Evolutionary conservation across 2,113 vertebrate genomes (phyloP), one percentile per base, ranked within the genome.

Genomic region (Cheirogaleus medius): DNA sequence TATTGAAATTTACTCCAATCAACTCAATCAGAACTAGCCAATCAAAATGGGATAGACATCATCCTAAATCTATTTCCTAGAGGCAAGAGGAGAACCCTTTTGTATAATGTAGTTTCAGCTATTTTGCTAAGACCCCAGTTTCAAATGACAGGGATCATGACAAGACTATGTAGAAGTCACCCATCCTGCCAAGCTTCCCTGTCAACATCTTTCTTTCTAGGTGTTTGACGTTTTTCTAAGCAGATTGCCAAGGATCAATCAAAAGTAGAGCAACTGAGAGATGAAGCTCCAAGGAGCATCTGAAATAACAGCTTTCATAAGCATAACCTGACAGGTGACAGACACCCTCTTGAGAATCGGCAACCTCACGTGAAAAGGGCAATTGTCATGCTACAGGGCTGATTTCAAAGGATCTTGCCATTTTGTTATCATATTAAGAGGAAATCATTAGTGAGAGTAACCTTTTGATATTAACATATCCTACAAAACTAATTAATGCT

Each of bases 361-460:
- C 42, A 80, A 18, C 10, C 34, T 54, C 77, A 21, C 32, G 11
- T 32, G 27, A 94, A 93, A 95, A 96, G 92, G 74, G 87, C 17
- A 93, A 56, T 90, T 63, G 49, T 88, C 83, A 58, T 78, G 47
- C 60, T 32, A 20, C 47, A 8, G 39, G 83, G 9, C n/a, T 96
- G 32, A 85, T 85, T 90, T 94, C 60, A 91, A 97, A 97, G 47
- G 23, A 93, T 74, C 44, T 63, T 92, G 82, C 56, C 63, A 92
- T 97, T 93, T 95, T 56, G 3, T 32, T 66, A 52, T 83, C 47
- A 64, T 44, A 80, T 37, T n/a, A 96, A 71, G 52, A 93, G 44
- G n/a, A 97, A 97, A 56, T 94, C 47, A 90, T 84, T 83, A 96
- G 17, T 63, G 58, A 92, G n/a, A 83, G 1, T 91, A 96, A 98